Evolutionary conservation across 2,888 invertebrate species (phyloP).

Genomic region (Pterobdella sp.): DNA sequence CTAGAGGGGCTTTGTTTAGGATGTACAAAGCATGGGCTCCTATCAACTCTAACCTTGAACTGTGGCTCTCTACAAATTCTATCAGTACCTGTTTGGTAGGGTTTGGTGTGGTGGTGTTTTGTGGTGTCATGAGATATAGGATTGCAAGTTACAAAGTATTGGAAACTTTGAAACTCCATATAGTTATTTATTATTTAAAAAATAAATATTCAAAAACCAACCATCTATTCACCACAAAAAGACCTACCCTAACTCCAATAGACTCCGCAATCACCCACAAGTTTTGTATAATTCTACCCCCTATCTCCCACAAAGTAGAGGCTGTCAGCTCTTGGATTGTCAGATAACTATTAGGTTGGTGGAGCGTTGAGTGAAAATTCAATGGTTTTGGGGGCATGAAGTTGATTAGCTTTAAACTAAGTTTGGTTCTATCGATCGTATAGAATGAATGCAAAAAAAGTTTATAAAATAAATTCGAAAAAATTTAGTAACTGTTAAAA

Average conservation of each 20-base stretch:
- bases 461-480: too few species aligned
- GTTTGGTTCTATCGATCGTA: neutral
- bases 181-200: neutral
- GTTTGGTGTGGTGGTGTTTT: too few species aligned
- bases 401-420: neutral
- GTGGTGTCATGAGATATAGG: too few species aligned
- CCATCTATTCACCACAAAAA: neutral
- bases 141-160: too few species aligned
- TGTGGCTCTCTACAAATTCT: slow-evolving; percentile 28
- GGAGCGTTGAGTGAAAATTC: too few species aligned
- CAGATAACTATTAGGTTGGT: slow-evolving; percentile 6
- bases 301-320: slow-evolving; percentile 23
- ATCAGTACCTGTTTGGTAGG: slow-evolving; percentile 27
- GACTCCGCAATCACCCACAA: slow-evolving; percentile 24
- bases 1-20: slow-evolving; percentile 24
- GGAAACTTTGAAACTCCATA: too few species aligned
- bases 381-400: neutral
- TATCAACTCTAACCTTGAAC: slow-evolving; percentile 22
- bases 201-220: neutral
- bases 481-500: too few species aligned
- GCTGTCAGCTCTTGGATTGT: slow-evolving; percentile 26
- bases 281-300: slow-evolving; percentile 2
- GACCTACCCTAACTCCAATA: slow-evolving; percentile 21
- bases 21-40: slow-evolving; percentile 21
- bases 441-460: too few species aligned